Conservation (phyloP, 2,888 invertebrate species). For the Microctonus brassicae region DNA sequence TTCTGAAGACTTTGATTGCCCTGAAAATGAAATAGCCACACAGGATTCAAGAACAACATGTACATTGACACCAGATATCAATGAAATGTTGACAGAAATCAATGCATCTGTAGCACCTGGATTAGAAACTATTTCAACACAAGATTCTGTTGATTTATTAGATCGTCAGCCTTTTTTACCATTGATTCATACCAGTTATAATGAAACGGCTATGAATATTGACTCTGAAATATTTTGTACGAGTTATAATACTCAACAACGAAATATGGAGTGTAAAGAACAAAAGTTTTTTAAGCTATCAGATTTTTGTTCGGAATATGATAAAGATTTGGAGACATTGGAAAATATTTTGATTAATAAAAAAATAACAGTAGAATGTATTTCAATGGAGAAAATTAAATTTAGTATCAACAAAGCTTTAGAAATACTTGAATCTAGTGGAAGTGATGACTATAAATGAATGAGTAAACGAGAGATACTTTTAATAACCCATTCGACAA, state of each 20-base stretch:
- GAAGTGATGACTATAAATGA: too few species aligned
- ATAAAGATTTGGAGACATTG: conserved; percentile 26
- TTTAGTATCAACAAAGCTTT: too few species aligned
- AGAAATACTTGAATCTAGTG: too few species aligned
- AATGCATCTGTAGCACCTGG: background rate
- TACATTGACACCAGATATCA: background rate
- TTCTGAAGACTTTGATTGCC: conserved; percentile 10
- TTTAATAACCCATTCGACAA: too few species aligned
- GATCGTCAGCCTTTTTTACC: background rate
- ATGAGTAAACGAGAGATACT: too few species aligned
- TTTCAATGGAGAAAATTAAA: background rate
- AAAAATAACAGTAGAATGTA: background rate
- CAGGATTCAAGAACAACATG: background rate
- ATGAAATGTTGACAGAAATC: background rate
- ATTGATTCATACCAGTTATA: background rate
- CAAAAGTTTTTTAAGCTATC: conserved; percentile 23
- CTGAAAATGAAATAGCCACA: background rate
- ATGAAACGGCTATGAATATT: background rate
- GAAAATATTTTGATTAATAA: background rate
- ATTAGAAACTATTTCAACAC: background rate
- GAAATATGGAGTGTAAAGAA: background rate
- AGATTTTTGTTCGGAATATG: conserved; percentile 43
- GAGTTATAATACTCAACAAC: background rate
- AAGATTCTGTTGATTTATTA: background rate
- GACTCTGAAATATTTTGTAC: background rate